Evolutionary conservation across 2,888 invertebrate genomes (phyloP).

Genomic region (Mermis nigrescens): DNA sequence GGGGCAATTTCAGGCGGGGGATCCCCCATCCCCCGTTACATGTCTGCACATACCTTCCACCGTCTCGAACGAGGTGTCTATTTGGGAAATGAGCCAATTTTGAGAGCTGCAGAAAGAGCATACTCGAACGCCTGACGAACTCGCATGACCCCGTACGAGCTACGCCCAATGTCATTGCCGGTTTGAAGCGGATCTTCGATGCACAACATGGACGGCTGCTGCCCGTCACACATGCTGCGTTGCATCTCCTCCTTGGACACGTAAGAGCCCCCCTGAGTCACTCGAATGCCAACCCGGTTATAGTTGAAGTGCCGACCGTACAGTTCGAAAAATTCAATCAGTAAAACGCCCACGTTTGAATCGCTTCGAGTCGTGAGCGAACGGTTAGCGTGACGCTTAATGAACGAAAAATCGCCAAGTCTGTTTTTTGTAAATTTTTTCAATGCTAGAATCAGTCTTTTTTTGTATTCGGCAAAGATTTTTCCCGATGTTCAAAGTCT

Average conservation of each 20-base stretch:
- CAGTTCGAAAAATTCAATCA: slow-evolving; percentile 60
- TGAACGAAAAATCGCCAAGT: too few relatives aligned
- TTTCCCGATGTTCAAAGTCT: not conserved
- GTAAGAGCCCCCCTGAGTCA: slow-evolving; percentile 71
- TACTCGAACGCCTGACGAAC: slow-evolving; percentile 86
- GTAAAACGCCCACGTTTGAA: slow-evolving; percentile 55
- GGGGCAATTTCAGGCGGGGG: too few relatives aligned
- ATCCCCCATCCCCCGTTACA: too few relatives aligned
- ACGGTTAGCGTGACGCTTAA: not conserved
- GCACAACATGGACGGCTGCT: slow-evolving; percentile 70
- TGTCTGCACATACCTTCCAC: slow-evolving; percentile 7
- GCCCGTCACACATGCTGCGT: slow-evolving; percentile 78
- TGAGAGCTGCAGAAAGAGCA: slow-evolving; percentile 59
- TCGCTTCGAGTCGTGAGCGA: slow-evolving; percentile 14
- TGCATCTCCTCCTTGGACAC: slow-evolving; percentile 76
- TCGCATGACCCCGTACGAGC: slow-evolving; percentile 77
- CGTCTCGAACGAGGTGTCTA: not conserved
- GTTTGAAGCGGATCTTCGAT: slow-evolving; percentile 92
- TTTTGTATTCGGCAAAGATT: too few relatives aligned
- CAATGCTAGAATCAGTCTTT: not conserved
- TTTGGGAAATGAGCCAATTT: slow-evolving; percentile 1
- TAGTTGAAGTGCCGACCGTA: slow-evolving; percentile 85
- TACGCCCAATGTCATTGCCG: slow-evolving; percentile 89
- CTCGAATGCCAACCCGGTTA: slow-evolving; percentile 69
- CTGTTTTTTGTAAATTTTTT: too few relatives aligned